Conservation (phyloP, 2,888 invertebrate genomes). For the Artemia sinica region DNA sequence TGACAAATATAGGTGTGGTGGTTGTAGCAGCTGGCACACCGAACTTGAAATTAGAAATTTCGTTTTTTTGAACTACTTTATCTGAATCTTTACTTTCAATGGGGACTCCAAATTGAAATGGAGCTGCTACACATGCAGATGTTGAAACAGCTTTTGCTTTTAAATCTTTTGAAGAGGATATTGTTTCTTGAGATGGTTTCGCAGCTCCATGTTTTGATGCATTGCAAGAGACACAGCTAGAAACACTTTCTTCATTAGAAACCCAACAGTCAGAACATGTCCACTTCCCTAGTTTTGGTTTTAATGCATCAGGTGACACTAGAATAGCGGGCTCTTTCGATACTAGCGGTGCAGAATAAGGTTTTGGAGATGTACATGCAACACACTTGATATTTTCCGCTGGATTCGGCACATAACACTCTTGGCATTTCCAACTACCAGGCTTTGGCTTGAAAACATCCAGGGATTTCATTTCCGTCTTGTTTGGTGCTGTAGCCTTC, state of each 20-base stretch:
- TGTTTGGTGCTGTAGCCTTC: neutral
- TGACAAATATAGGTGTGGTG: no score
- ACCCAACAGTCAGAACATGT: neutral
- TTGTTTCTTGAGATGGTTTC: neutral
- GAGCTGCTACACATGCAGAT: no score
- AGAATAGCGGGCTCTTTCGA: no score
- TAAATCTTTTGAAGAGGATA: no score
- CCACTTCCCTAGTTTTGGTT: neutral
- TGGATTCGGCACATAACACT: neutral
- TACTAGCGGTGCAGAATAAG: neutral
- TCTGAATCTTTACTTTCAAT: no score
- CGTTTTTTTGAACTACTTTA: no score
- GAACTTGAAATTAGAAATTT: no score
- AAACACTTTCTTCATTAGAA: neutral
- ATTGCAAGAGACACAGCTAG: neutral
- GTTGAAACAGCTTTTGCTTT: no score
- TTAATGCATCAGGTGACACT: no score
- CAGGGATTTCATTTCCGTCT: neutral
- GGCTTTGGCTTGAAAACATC: slow-evolving; percentile 4
- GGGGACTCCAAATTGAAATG: no score
- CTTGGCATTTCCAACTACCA: neutral
- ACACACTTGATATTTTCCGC: neutral
- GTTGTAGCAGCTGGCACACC: no score
- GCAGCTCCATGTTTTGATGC: neutral
- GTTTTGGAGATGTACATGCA: neutral